Conservation (phyloP, 1,140 invertebrate species). For the Apis florea region DNA sequence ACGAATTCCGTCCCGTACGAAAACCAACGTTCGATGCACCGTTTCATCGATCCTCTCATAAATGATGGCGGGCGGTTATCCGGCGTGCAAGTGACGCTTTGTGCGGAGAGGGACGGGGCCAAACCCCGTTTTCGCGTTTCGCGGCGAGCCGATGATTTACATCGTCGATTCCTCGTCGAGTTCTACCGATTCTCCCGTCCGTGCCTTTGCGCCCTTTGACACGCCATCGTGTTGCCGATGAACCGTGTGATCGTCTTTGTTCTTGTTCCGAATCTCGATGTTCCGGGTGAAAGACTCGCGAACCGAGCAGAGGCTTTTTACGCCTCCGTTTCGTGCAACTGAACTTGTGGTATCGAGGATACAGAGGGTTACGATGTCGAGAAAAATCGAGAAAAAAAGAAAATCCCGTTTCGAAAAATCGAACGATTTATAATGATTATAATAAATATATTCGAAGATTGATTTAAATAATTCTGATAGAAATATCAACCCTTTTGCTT, state of each 20-base stretch:
- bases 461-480: neutral
- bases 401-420: neutral
- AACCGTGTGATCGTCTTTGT: neutral
- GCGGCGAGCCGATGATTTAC: neutral
- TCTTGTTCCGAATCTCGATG: slow-evolving; percentile 26
- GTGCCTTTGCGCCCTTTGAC: slow-evolving; percentile 22
- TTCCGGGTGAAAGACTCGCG: slow-evolving; percentile 10
- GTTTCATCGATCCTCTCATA: neutral
- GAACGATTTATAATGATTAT: neutral
- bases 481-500: neutral
- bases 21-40: neutral
- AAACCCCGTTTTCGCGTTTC: neutral
- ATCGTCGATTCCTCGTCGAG: slow-evolving; percentile 1
- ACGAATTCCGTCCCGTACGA: neutral
- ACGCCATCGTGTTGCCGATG: slow-evolving; percentile 15
- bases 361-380: neutral
- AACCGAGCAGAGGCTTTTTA: neutral
- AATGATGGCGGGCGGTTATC: neutral
- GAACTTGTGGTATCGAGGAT: neutral
- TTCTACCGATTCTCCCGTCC: neutral
- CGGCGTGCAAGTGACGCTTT: neutral
- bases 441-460: neutral
- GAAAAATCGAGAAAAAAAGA: neutral
- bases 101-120: neutral
- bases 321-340: neutral